A percentile compares a stretch with the other conserved stretches of the same genome.
phyloP scores from a whole-genome alignment of 2,113 vertebrate genomes.

The Micromys minutus region DNA sequence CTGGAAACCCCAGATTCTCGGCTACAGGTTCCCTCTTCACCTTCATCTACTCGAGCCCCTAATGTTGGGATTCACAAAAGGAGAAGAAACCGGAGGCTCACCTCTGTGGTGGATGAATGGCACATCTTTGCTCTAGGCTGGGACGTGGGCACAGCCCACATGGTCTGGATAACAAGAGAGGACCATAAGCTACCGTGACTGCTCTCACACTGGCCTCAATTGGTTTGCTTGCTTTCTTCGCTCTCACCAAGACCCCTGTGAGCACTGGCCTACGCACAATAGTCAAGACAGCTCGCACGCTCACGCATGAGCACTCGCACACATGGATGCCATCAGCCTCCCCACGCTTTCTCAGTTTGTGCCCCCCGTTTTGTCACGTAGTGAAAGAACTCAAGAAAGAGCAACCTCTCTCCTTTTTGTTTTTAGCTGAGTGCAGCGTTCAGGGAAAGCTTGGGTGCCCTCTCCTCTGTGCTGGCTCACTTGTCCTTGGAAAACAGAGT shows the following conservation, averaged over 20 bases:
- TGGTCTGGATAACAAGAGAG: fast-evolving
- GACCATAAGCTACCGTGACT: fast-evolving
- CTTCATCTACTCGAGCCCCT: not conserved
- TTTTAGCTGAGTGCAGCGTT: not conserved
- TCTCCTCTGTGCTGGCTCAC: not conserved
- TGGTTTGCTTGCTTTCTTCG: not conserved
- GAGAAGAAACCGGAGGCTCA: not conserved
- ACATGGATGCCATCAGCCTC: not conserved
- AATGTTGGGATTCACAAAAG: not conserved
- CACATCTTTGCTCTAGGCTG: not conserved
- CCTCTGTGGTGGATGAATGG: fast-evolving
- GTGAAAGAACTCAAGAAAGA: slow-evolving; percentile 54
- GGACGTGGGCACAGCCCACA: not conserved
- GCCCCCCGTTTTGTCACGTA: not conserved
- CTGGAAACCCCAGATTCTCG: not conserved
- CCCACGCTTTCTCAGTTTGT: not conserved
- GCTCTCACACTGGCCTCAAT: not conserved
- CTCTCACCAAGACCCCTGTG: not conserved
- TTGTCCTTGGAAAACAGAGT: slow-evolving; percentile 9
- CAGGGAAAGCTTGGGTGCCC: not conserved
- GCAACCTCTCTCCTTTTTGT: slow-evolving; percentile 47
- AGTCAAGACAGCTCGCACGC: not conserved
- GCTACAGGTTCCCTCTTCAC: no score
- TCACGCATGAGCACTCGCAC: fast-evolving
- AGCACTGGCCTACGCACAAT: fast-evolving